Conservation (phyloP, 2,797 vertebrate genomes). For the Coranthus polyacanthus region DNA sequence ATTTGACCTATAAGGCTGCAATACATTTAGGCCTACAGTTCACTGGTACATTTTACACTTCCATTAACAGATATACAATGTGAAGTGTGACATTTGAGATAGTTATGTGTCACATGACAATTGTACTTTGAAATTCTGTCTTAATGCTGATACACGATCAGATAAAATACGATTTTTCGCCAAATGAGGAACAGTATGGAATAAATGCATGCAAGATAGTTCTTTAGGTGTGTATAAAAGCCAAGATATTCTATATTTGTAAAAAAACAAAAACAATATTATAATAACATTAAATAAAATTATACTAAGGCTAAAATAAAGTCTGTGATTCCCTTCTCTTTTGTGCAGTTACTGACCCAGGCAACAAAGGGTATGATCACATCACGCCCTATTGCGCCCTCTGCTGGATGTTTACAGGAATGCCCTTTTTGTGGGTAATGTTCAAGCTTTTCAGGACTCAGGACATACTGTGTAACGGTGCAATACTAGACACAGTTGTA, state of each 20-base stretch:
- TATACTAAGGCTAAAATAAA: not conserved
- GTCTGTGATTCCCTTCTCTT: constrained; percentile 32
- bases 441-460: constrained; percentile 7
- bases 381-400: constrained; percentile 81
- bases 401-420: constrained; percentile 78
- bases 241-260: not conserved
- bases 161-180: no score
- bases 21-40: constrained; percentile 47
- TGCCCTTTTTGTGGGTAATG: not conserved
- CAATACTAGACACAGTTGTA: not conserved
- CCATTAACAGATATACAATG: constrained; percentile 54
- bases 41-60: constrained; percentile 58
- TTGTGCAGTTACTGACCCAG: constrained; percentile 42
- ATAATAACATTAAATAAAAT: not conserved
- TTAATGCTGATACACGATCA: constrained; percentile 2
- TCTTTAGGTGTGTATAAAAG: not conserved
- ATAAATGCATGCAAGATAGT: not conserved
- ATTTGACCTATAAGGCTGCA: constrained; percentile 77
- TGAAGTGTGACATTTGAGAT: constrained; percentile 30
- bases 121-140: constrained; percentile 29
- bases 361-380: constrained; percentile 61
- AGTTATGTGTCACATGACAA: constrained; percentile 2
- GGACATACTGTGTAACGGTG: not conserved
- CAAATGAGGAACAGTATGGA: no score
- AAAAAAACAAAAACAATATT: not conserved